A percentile compares a stretch with the other conserved stretches of the same genome.
Evolutionary conservation across 2,888 invertebrate species (phyloP).

Genomic region (Drosophila peninsularis): DNA sequence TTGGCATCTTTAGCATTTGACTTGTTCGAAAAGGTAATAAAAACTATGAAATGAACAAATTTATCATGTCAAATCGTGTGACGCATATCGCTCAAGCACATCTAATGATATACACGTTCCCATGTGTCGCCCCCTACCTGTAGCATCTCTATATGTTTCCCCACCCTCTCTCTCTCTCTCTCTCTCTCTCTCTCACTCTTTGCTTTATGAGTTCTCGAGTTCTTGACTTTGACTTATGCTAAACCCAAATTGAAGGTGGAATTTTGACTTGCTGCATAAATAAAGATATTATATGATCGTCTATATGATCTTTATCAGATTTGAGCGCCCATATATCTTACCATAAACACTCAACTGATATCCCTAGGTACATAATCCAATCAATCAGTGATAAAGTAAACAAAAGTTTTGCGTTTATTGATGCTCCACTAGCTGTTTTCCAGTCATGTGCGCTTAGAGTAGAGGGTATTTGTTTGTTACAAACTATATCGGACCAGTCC

Average conservation of each 20-base stretch:
- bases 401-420: conserved; percentile 22
- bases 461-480: not conserved
- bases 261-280: conserved; percentile 44
- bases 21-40: conserved; percentile 52
- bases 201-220: conserved; percentile 8
- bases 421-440: not conserved
- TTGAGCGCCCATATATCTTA: conserved; percentile 17
- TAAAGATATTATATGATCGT: conserved; percentile 18
- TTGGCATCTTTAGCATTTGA: conserved; percentile 20
- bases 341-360: conserved; percentile 20
- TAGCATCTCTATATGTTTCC: not conserved
- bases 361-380: conserved; percentile 48
- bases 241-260: conserved; percentile 28
- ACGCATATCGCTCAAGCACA: conserved; percentile 65
- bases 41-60: conserved; percentile 70
- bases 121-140: not conserved
- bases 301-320: conserved; percentile 34
- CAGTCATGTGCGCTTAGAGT: not conserved
- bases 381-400: conserved; percentile 66
- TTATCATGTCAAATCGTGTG: conserved; percentile 70
- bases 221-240: conserved; percentile 72
- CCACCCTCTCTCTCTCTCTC: not conserved
- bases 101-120: conserved; percentile 35
- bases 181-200: not conserved
- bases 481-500: not conserved